Base-by-base conservation (phyloP, 2,113 vertebrate species). In the Melospiza melodia region DNA sequence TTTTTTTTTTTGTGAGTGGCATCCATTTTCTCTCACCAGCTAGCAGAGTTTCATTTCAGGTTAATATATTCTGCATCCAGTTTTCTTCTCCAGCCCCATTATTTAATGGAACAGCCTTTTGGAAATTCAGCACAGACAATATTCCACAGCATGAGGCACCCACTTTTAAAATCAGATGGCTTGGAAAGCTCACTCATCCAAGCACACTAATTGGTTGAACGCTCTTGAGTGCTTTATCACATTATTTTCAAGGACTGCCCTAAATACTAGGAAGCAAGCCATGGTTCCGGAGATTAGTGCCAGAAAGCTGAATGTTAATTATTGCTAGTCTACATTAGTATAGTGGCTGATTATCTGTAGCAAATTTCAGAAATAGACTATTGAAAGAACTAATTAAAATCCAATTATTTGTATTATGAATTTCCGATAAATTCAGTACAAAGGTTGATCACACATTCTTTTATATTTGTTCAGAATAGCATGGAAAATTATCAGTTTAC, bases 381-480 rank as follows among this genome's bases (percentile, higher is more conserved):
- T 76, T 93, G 76, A 95, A 97, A 89, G 85, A 96, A 96, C 65
- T 87, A 94, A 95, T 95, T 96, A 92, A 96, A 96, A 84, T 93
- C 52, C 66, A 78, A 96, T 88, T 84, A 89, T 94, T 95, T 92
- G 22, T 89, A 80, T 90, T 94, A 78, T 85, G 83, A 95, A 89
- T 93, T 86, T 89, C 52, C 55, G 31, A 93, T 79, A 68, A 92
- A 58, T 92, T 91, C 80, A 66, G 44, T 88, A 59, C 63, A 93
- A 96, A 90, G 21, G 63, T 21, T 90, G 81, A 76, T 94, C 61
- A 71, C 33, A 55, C 22, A 49, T 69, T 87, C 78, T 90, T 87
- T 92, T 76, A 22, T 52, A 73, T 27, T 31, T 96, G 12, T 90
- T 89, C 77, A 84, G 73, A 96, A 78, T 48, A 92, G 43, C 55